These are phyloP conservation scores for Carollia perspicillata DNA, from an alignment of 2,113 vertebrate species.

Conservation along the genomic window DNA sequence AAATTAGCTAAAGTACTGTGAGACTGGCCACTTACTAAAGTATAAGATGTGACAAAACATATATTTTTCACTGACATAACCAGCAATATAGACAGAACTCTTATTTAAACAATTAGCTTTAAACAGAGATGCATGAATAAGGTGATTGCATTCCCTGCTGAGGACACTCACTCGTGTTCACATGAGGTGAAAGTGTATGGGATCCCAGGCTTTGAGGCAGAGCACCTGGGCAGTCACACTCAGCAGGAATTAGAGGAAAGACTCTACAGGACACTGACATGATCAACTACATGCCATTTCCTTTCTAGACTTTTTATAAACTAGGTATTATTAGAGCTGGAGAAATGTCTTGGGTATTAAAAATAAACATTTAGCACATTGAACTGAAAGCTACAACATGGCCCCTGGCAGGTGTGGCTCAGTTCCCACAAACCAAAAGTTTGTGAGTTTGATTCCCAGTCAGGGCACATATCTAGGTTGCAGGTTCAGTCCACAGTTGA, in stretches of 20 bases:
- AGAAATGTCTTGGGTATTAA: constrained; percentile 2
- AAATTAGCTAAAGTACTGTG: background rate
- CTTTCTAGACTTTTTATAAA: background rate
- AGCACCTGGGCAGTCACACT: background rate
- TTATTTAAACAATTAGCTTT: background rate
- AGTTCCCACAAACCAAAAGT: too few species aligned
- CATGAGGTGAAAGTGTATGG: background rate
- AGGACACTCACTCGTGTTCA: background rate
- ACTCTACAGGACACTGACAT: background rate
- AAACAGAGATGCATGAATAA: background rate
- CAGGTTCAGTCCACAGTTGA: too few species aligned
- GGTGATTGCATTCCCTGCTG: background rate
- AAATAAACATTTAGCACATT: background rate
- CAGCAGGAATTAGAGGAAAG: background rate
- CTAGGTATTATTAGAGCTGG: background rate
- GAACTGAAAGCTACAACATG: background rate
- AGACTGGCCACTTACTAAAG: background rate
- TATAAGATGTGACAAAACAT: background rate
- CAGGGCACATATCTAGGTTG: too few species aligned
- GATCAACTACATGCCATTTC: background rate
- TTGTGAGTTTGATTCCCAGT: too few species aligned
- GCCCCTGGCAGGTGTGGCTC: too few species aligned
- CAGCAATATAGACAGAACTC: background rate
- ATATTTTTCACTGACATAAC: background rate
- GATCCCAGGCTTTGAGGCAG: background rate